Evolutionary conservation across 1,140 invertebrate species (phyloP), one percentile per base, ranked within the genome.

Genomic region (Cheumatopsyche charites): DNA sequence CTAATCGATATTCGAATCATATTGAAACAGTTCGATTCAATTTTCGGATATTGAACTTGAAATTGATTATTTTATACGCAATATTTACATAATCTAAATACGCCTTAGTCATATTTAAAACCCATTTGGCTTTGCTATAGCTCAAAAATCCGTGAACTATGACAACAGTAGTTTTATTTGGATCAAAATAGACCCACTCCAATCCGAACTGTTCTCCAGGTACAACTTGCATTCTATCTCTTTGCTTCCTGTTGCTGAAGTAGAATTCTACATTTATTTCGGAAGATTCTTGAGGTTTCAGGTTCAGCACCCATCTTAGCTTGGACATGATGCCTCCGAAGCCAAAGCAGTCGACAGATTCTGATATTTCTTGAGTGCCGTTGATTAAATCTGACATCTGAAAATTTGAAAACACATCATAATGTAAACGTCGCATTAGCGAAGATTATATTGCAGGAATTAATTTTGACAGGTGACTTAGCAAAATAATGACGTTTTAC

Each of bases 141-240:
- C 86, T 86, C 79, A 88, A 81, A 77, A 87, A 88, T 0, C 87
- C 87, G 66, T 88, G 87, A 1, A 87, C 82, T 21, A 88, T 87
- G 66, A 88, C 72, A 11, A 87, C 77, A 0, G 86, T 87, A 26
- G 76, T 80, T 29, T 85, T 81, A 9, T 77, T 75, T 0, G 85
- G 80, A 19, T 82, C 76, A 76, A 85, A 88, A 70, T 86, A 84
- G 0, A 84, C 84, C 85, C 85, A 87, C 69, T 87, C 85, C 2
- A 88, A 73, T n/a, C 85, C 85, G 68, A 88, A 88, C 52, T 88
- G 85, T 0, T 82, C 70, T 7, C 85, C 87, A 1, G 78, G 36
- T 0, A 78, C 5, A 0, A 84, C 76, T 29, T 75, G 58, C 1
- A 79, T 78, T 7, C 80, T 78, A 13, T 47, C 43, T 0, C 74